These are phyloP conservation scores for Geodia barretti DNA, from an alignment of 37 sponge, comb jelly and placozoan genomes.

Conservation along the genomic window DNA sequence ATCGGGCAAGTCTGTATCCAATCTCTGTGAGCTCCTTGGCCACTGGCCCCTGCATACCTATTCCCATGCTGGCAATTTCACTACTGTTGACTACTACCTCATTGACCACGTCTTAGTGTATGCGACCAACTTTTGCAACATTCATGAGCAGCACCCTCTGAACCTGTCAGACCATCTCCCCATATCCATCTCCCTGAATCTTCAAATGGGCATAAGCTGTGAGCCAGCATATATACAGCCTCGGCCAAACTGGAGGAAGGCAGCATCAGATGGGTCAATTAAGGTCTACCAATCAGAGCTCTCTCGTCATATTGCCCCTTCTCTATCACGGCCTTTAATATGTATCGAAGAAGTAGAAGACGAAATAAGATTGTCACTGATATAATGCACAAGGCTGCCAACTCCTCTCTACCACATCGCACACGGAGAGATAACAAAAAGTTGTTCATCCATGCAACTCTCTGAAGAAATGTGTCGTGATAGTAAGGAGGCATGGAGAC, in stretches of 20 bases:
- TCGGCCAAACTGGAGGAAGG: conserved; percentile 14
- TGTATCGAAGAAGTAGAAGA: not conserved
- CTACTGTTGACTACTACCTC: conserved; percentile 13
- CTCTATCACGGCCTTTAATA: not conserved
- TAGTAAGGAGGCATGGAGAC: conserved; percentile 3
- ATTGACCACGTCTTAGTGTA: not conserved
- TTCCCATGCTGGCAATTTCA: not conserved
- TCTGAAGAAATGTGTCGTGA: not conserved
- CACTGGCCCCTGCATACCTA: conserved; percentile 5
- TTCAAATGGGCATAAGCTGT: not conserved
- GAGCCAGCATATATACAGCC: no score
- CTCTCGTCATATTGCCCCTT: not conserved
- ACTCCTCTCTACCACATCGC: not conserved
- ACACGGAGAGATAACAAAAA: not conserved
- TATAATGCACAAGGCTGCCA: not conserved
- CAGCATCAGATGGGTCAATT: not conserved
- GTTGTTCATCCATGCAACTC: not conserved
- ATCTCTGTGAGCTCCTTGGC: no score
- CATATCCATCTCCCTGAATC: not conserved
- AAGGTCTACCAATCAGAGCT: not conserved
- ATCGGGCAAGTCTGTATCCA: no score
- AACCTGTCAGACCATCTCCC: conserved; percentile 26
- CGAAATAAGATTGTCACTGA: no score
- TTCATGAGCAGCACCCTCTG: not conserved
- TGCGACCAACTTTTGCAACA: not conserved